phyloP scores from a whole-genome alignment of 2,113 vertebrate species.

The Anser brachyrhynchus region DNA sequence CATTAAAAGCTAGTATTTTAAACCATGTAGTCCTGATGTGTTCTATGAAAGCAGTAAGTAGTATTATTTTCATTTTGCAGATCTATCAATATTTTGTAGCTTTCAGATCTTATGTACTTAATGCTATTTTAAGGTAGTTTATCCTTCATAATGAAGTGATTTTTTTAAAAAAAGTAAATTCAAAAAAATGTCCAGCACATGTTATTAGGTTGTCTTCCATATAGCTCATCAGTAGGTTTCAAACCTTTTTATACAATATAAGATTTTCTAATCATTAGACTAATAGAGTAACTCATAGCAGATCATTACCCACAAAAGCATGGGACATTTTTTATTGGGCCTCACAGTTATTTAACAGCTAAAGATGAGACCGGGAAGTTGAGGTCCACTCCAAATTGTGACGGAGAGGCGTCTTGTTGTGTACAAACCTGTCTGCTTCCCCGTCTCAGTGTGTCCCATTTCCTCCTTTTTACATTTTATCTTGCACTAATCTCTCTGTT shows the following conservation, averaged over 20 bases:
- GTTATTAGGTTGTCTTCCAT: background rate
- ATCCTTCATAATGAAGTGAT: background rate
- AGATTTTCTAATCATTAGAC: background rate
- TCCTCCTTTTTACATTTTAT: background rate
- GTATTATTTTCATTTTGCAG: background rate
- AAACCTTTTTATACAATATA: background rate
- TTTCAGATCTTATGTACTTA: background rate
- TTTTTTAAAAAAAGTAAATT: background rate
- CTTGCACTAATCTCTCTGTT: background rate
- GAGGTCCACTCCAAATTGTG: background rate
- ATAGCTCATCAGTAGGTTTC: background rate
- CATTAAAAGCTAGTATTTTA: background rate
- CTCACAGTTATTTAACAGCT: background rate
- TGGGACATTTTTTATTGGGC: background rate
- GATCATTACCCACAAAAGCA: background rate
- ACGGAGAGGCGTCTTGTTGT: background rate
- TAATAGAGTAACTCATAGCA: background rate
- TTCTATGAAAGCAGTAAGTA: background rate
- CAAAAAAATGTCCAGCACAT: background rate
- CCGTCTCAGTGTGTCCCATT: background rate
- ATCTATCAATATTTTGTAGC: background rate
- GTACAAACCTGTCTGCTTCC: background rate
- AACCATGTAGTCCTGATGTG: background rate
- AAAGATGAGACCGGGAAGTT: background rate
- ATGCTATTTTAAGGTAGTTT: background rate